Evolutionary conservation across 2,888 invertebrate species (phyloP).

Genomic region (Macroteleia sp.): DNA sequence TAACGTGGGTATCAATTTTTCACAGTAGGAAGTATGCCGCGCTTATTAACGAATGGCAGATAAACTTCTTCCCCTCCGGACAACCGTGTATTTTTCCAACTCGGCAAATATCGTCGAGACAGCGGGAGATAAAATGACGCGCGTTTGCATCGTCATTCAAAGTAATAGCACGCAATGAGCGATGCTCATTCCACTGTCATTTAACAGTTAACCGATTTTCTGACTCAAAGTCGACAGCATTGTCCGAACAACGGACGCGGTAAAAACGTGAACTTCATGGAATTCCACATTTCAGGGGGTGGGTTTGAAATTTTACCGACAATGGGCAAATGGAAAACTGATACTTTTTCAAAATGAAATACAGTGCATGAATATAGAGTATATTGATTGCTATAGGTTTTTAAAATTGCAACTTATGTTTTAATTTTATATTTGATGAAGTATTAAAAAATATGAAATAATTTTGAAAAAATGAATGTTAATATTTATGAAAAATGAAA

Average conservation of each 20-base stretch:
- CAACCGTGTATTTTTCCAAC: slow-evolving; percentile 38
- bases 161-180: slow-evolving; percentile 71
- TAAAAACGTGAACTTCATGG: too few relatives aligned
- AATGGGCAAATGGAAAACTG: too few relatives aligned
- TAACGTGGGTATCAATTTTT: slow-evolving; percentile 27
- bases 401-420: too few relatives aligned
- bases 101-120: slow-evolving; percentile 41
- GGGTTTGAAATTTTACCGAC: too few relatives aligned
- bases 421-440: too few relatives aligned
- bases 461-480: too few relatives aligned
- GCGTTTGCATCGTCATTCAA: slow-evolving; percentile 77
- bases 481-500: too few relatives aligned
- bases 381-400: too few relatives aligned
- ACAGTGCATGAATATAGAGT: too few relatives aligned
- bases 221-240: slow-evolving; percentile 27
- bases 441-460: too few relatives aligned
- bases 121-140: slow-evolving; percentile 72
- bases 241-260: slow-evolving; percentile 37
- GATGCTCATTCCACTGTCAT: slow-evolving; percentile 67
- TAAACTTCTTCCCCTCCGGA: slow-evolving; percentile 18
- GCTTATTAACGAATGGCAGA: slow-evolving; percentile 34
- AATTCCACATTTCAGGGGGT: too few relatives aligned
- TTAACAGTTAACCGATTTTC: slow-evolving; percentile 63
- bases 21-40: slow-evolving; percentile 6
- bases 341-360: too few relatives aligned